phyloP scores from a whole-genome alignment of 1,140 invertebrate species.

The Musca vetustissima region DNA sequence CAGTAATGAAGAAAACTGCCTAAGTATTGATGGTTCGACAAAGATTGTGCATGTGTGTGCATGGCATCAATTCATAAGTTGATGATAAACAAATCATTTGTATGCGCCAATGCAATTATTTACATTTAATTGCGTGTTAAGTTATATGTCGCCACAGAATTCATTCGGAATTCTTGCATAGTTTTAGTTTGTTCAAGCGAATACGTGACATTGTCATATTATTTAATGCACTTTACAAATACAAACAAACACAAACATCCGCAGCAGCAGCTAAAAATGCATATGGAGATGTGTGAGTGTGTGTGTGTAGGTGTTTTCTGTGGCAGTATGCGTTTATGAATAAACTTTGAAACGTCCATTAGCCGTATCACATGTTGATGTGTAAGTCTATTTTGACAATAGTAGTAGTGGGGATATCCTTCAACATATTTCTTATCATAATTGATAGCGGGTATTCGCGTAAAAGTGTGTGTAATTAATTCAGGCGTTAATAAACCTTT shows the following conservation, averaged over 20 bases:
- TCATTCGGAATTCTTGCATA: neutral
- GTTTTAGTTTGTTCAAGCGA: slow-evolving; percentile 5
- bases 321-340: neutral
- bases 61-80: neutral
- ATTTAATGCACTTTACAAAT: neutral
- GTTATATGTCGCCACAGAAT: neutral
- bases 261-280: neutral
- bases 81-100: slow-evolving; percentile 26
- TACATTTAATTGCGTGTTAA: slow-evolving; percentile 26
- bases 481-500: slow-evolving; percentile 8
- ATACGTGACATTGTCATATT: slow-evolving; percentile 4
- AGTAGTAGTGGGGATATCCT: neutral
- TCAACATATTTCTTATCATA: slow-evolving; percentile 6
- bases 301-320: too few relatives aligned
- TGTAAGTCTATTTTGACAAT: neutral
- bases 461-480: too few relatives aligned
- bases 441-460: neutral
- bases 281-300: neutral
- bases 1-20: too few relatives aligned
- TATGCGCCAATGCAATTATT: slow-evolving; percentile 24
- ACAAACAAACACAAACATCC: neutral
- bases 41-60: too few relatives aligned
- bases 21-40: too few relatives aligned
- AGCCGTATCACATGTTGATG: too few relatives aligned
- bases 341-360: neutral